Evolutionary conservation across 2,797 vertebrate genomes (phyloP).

Genomic region (Anolis apletophallus): DNA sequence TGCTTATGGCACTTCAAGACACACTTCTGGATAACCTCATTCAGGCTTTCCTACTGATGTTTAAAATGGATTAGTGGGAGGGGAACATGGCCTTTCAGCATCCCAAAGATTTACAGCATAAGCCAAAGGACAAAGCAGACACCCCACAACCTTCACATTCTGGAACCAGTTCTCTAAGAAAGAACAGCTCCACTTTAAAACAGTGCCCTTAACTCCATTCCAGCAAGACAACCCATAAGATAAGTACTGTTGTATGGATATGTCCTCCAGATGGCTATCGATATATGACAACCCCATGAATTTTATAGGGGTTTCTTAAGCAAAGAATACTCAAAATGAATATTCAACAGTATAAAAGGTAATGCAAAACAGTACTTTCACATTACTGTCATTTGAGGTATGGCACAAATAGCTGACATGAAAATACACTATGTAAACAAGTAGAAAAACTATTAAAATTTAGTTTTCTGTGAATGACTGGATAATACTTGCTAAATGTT

Average conservation of each 20-base stretch:
- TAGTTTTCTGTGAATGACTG: slow-evolving; percentile 12
- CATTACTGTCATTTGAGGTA: not conserved
- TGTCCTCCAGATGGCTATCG: too few relatives aligned
- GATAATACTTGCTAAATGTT: slow-evolving; percentile 6
- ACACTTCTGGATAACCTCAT: too few relatives aligned
- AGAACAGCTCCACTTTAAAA: not conserved
- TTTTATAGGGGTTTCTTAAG: too few relatives aligned
- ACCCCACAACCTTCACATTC: not conserved
- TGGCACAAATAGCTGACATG: not conserved
- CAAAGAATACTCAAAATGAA: too few relatives aligned
- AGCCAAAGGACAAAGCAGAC: not conserved
- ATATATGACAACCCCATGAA: too few relatives aligned
- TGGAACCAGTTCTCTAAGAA: not conserved
- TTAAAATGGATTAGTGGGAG: too few relatives aligned
- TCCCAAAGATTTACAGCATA: too few relatives aligned
- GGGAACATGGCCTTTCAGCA: too few relatives aligned
- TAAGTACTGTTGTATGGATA: too few relatives aligned
- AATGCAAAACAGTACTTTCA: not conserved
- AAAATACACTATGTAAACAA: not conserved
- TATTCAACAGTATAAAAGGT: not conserved
- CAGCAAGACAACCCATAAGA: not conserved
- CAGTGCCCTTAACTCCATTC: not conserved
- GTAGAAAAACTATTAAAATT: not conserved
- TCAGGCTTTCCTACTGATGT: too few relatives aligned
- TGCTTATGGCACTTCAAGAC: too few relatives aligned